phyloP scores from a whole-genome alignment of 2,113 vertebrate genomes.

The Eupsittula cactorum region DNA sequence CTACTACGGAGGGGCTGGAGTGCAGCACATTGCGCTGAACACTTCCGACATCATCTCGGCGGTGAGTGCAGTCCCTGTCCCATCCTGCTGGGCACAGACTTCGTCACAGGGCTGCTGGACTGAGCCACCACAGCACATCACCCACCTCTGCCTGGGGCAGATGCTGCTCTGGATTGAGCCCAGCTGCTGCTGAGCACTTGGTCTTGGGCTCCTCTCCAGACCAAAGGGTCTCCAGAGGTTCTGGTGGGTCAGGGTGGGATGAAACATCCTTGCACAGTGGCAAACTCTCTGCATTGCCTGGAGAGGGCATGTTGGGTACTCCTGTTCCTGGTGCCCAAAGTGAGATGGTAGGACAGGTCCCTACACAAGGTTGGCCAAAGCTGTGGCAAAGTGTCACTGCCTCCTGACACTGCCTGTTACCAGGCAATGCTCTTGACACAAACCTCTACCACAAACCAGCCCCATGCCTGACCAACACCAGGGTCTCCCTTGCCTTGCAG shows the following conservation, averaged over 20 bases:
- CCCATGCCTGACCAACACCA: accelerated
- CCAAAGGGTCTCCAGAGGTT: neutral
- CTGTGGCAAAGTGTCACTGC: neutral
- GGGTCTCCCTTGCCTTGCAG: constrained; percentile 65
- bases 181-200: neutral
- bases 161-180: neutral
- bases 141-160: neutral
- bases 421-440: neutral
- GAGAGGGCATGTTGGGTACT: neutral
- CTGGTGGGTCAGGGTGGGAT: neutral
- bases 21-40: constrained; percentile 95
- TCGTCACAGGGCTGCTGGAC: accelerated
- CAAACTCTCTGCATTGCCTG: neutral
- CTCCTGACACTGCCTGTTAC: accelerated
- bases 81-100: accelerated
- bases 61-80: constrained; percentile 69
- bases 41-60: constrained; percentile 88
- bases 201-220: neutral
- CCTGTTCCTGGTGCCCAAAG: neutral
- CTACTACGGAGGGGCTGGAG: constrained; percentile 91
- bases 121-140: neutral
- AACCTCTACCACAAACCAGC: neutral
- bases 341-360: neutral
- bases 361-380: neutral
- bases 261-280: neutral